Conservation (phyloP, 2,797 vertebrate genomes). For the Vireo griseus region DNA sequence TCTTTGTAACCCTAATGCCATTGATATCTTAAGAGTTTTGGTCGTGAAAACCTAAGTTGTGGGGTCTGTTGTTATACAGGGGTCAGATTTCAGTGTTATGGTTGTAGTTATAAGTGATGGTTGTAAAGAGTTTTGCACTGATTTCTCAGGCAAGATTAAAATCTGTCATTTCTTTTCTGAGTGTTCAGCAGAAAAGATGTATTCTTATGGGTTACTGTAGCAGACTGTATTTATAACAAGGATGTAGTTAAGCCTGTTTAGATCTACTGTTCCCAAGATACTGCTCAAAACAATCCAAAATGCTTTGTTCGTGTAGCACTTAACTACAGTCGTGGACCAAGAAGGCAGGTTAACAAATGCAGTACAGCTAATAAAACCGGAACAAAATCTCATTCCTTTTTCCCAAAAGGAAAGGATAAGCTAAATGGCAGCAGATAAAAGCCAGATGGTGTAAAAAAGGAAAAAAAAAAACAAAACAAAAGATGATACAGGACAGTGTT, state of each 20-base stretch:
- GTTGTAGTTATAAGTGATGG: background rate
- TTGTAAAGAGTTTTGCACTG: background rate
- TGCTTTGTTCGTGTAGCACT: background rate
- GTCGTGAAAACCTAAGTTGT: background rate
- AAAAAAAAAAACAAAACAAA: background rate
- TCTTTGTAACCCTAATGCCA: background rate
- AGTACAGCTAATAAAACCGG: background rate
- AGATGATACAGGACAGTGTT: background rate
- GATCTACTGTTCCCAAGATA: background rate
- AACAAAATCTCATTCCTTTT: background rate
- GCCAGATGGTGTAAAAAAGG: background rate
- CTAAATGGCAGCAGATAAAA: background rate
- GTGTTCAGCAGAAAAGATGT: background rate
- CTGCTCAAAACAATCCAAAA: background rate
- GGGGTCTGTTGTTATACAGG: rapidly evolving
- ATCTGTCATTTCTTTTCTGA: background rate
- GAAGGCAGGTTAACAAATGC: background rate
- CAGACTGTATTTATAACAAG: background rate
- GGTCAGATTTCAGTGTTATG: background rate
- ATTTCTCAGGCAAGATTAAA: background rate
- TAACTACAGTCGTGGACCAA: background rate
- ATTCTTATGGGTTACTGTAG: background rate
- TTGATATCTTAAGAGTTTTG: background rate
- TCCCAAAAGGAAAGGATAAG: background rate
- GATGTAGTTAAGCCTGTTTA: background rate